phyloP scores from a whole-genome alignment of 2,888 invertebrate species.

The Pristionchus entomophagus region DNA sequence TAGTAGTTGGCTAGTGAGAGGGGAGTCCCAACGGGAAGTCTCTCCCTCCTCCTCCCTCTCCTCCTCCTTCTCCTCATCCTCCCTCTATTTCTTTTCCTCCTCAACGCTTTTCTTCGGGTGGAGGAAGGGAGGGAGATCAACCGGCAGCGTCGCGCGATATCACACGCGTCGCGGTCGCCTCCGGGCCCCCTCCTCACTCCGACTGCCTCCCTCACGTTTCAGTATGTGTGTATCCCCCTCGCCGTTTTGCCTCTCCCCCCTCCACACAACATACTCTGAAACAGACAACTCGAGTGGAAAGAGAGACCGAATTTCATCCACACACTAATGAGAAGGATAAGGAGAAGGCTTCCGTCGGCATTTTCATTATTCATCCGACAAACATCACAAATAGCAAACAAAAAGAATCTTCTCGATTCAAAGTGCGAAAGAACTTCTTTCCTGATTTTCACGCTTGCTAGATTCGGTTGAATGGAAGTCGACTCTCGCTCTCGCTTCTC shows the following conservation, averaged over 20 bases:
- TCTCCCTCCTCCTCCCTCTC: not conserved
- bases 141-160: conserved; percentile 38
- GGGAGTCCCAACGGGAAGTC: not conserved
- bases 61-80: no score
- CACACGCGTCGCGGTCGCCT: conserved; percentile 39
- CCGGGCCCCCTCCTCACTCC: conserved; percentile 19
- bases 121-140: conserved; percentile 23
- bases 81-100: conserved; percentile 44
- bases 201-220: no score
- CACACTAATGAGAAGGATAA: not conserved
- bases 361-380: no score
- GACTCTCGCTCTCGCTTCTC: not conserved
- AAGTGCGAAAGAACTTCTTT: not conserved
- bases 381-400: no score
- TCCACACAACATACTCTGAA: conserved; percentile 19
- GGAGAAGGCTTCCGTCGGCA: not conserved
- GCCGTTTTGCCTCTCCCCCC: not conserved
- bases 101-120: not conserved
- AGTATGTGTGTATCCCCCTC: no score
- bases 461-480: not conserved
- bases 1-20: not conserved
- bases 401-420: no score
- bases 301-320: not conserved
- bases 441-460: not conserved
- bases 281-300: not conserved